Conservation (phyloP, 2,888 invertebrate genomes). For the Agonum fuliginosum region DNA sequence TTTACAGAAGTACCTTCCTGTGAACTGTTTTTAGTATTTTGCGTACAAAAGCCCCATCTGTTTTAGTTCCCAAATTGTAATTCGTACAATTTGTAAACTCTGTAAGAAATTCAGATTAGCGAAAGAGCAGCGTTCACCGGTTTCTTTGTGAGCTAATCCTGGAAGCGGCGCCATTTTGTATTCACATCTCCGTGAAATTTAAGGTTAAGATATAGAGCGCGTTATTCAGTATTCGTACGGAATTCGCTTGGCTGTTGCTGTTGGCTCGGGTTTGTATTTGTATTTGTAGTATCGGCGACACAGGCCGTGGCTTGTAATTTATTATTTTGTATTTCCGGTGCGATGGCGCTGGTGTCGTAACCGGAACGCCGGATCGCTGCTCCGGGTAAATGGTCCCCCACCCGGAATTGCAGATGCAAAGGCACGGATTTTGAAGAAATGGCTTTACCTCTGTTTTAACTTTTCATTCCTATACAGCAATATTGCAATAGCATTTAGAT, state of each 20-base stretch:
- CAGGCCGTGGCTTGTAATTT: conserved; percentile 13
- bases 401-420: not conserved
- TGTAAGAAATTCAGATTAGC: too few relatives aligned
- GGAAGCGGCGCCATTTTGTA: conserved; percentile 35
- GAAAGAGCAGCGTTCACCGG: too few relatives aligned
- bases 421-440: too few relatives aligned
- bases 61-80: too few relatives aligned
- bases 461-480: too few relatives aligned
- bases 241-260: conserved; percentile 13
- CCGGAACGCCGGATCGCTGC: not conserved
- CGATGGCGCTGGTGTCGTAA: not conserved
- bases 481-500: too few relatives aligned
- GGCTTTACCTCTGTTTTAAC: too few relatives aligned
- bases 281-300: conserved; percentile 23
- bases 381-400: not conserved
- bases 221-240: conserved; percentile 5
- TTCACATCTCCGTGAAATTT: conserved; percentile 6
- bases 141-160: not conserved
- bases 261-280: conserved; percentile 11
- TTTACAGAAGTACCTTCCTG: too few relatives aligned
- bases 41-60: too few relatives aligned
- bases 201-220: conserved; percentile 4
- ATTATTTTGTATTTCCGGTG: conserved; percentile 35
- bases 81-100: too few relatives aligned
- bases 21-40: too few relatives aligned